phyloP scores from a whole-genome alignment of 1,140 invertebrate species.

The Drosophila parvula region DNA sequence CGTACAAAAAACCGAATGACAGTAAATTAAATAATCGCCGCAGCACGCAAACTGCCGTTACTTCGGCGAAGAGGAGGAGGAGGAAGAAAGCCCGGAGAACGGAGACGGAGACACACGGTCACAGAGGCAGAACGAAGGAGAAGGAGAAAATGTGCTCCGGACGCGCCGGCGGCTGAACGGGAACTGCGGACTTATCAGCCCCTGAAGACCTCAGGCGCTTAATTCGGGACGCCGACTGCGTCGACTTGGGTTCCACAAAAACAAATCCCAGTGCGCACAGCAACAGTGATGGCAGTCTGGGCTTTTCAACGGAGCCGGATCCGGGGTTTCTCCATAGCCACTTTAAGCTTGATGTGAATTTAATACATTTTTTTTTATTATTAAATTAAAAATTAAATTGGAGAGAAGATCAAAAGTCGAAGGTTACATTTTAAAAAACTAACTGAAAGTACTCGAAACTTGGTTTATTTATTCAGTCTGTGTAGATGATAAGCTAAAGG shows the following conservation, averaged over 20 bases:
- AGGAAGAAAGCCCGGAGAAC: conserved; percentile 53
- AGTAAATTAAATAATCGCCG: conserved; percentile 77
- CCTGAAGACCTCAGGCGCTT: conserved; percentile 68
- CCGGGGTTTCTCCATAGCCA: neutral
- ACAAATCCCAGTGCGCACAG: conserved; percentile 67
- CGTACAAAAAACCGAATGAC: conserved; percentile 29
- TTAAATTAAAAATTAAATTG: too few species aligned
- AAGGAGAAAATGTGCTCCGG: conserved; percentile 31
- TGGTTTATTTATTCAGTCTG: neutral
- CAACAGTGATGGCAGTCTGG: conserved; percentile 31
- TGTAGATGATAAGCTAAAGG: neutral
- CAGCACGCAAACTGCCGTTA: conserved; percentile 75
- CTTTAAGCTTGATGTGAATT: neutral
- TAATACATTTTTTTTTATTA: too few species aligned
- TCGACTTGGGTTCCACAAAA: conserved; percentile 53
- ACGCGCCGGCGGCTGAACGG: conserved; percentile 46
- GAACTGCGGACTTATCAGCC: conserved; percentile 62
- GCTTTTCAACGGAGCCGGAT: neutral
- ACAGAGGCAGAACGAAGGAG: neutral
- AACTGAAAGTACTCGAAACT: too few species aligned
- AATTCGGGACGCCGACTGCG: conserved; percentile 58
- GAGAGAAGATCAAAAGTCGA: too few species aligned
- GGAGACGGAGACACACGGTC: conserved; percentile 24
- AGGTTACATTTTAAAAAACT: too few species aligned
- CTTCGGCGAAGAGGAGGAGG: conserved; percentile 23